These are phyloP conservation scores for Notodonta ziczac DNA, from an alignment of 2,888 invertebrate species.

Conservation along the genomic window DNA sequence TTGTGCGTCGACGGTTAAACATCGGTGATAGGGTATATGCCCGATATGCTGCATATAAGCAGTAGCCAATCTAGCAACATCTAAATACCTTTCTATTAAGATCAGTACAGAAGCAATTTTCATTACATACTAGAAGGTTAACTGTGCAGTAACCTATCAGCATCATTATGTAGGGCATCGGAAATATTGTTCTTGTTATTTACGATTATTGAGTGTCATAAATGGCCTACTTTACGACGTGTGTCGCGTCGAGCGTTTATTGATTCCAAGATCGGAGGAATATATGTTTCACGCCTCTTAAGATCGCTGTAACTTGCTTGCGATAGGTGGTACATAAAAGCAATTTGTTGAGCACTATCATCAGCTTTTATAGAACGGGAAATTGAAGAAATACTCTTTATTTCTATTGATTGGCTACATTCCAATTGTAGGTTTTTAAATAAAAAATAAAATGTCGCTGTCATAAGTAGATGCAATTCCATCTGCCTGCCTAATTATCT, in stretches of 20 bases:
- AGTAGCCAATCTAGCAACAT: no score
- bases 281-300: conserved; percentile 29
- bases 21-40: no score
- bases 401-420: neutral
- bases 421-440: no score
- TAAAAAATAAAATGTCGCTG: no score
- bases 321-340: conserved; percentile 4
- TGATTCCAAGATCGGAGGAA: conserved; percentile 34
- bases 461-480: no score
- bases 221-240: conserved; percentile 51
- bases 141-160: conserved; percentile 13
- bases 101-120: neutral
- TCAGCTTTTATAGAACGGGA: neutral
- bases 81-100: neutral
- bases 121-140: conserved; percentile 8
- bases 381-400: neutral
- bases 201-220: conserved; percentile 58
- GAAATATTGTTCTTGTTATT: conserved; percentile 47
- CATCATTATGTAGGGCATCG: conserved; percentile 41
- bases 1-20: no score
- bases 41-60: no score
- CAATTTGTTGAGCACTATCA: neutral
- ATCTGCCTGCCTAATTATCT: no score
- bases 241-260: conserved; percentile 46
- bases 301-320: conserved; percentile 31